phyloP scores from a whole-genome alignment of 35 echinoderm and acorn worm genomes.

The Chiridota heheva region DNA sequence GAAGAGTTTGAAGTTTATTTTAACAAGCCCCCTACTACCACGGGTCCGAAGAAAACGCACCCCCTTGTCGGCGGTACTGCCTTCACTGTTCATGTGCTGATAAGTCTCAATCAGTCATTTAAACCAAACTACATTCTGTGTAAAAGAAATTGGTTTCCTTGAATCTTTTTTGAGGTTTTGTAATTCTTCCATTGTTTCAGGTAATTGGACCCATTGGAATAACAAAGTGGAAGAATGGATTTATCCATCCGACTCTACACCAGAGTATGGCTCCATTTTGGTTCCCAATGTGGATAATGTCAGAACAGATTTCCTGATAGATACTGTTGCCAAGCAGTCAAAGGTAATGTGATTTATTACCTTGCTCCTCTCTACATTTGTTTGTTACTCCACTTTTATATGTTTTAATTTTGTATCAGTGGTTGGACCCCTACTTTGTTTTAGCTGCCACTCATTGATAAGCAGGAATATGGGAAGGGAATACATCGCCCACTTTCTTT shows the following conservation, averaged over 20 bases:
- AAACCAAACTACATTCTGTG: too few relatives aligned
- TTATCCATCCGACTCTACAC: constrained; percentile 86
- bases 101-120: too few relatives aligned
- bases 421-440: background rate
- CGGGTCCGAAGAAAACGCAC: too few relatives aligned
- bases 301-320: constrained; percentile 91
- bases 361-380: background rate
- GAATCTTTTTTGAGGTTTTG: too few relatives aligned
- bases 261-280: constrained; percentile 93
- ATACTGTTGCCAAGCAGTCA: constrained; percentile 86
- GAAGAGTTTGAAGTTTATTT: background rate
- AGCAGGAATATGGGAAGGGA: too few relatives aligned
- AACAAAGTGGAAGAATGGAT: constrained; percentile 86
- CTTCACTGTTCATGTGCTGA: too few relatives aligned
- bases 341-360: constrained; percentile 46
- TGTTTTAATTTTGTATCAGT: background rate
- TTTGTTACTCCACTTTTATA: background rate
- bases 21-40: background rate
- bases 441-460: background rate
- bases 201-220: constrained; percentile 84
- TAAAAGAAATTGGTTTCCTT: too few relatives aligned
- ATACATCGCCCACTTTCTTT: too few relatives aligned
- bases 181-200: constrained; percentile 45
- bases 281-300: constrained; percentile 97
- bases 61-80: too few relatives aligned